These are phyloP conservation scores for Silurus asotus DNA, from an alignment of 2,113 vertebrate genomes.

Conservation along the genomic window DNA sequence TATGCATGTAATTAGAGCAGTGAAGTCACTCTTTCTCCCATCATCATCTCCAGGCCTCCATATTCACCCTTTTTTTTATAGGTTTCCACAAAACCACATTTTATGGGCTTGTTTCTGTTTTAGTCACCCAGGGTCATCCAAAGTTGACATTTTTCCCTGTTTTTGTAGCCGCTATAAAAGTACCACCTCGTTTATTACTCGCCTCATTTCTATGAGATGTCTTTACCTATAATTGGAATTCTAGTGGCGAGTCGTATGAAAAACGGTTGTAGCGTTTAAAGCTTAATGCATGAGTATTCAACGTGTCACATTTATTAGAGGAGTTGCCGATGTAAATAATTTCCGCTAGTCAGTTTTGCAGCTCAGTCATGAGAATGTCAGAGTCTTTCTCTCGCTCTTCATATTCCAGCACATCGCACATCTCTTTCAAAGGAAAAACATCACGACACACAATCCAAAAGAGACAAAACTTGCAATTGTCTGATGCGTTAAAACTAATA, in stretches of 20 bases:
- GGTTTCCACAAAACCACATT: constrained; percentile 29
- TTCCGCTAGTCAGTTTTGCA: neutral
- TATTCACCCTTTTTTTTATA: constrained; percentile 29
- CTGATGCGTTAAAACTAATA: neutral
- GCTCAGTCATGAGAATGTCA: neutral
- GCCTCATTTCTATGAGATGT: neutral
- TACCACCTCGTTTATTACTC: constrained; percentile 33
- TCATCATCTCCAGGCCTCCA: constrained; percentile 22
- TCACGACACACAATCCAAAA: neutral
- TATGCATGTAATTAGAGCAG: constrained; percentile 17
- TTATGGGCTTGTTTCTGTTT: constrained; percentile 31
- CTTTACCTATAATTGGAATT: constrained; percentile 8
- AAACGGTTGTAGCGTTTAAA: neutral
- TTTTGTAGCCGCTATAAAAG: constrained; percentile 32
- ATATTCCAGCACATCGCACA: neutral
- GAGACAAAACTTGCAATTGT: neutral
- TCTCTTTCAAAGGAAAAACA: neutral
- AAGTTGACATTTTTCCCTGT: constrained; percentile 26
- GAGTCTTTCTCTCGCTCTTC: neutral
- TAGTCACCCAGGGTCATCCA: constrained; percentile 33
- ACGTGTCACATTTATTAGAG: neutral
- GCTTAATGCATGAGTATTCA: neutral
- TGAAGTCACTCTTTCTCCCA: constrained; percentile 13
- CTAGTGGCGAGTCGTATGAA: neutral
- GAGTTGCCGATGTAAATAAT: neutral